Base-by-base conservation (phyloP, 2,113 vertebrate species). In the Scytalopus superciliaris region DNA sequence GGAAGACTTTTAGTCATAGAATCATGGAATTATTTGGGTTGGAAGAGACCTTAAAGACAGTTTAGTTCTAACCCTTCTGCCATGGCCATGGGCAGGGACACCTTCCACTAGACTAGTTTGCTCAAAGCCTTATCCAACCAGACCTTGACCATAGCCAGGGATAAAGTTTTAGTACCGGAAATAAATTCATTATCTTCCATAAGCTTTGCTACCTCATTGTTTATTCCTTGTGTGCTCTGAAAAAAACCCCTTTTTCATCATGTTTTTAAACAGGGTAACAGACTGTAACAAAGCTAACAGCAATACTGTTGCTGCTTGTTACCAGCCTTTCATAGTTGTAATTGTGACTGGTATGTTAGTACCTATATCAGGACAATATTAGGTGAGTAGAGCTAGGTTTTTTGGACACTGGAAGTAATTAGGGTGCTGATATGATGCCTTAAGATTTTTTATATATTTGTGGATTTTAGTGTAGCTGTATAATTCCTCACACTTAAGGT, bases 71-170 rank as follows among this genome's bases (percentile, higher is more conserved):
- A 5, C 31, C 3, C 2, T 31, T 3, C 12, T 72, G 63, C 24
- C 40, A 8, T 21, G 16, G 35, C 16, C 19, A 47, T 19, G 0
- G 0, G n/a, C n/a, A n/a, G n/a, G n/a, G n/a, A n/a, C n/a, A n/a
- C n/a, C n/a, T n/a, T n/a, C n/a, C n/a, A n/a, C n/a, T n/a, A n/a
- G n/a, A n/a, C n/a, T n/a, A n/a, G n/a, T n/a, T n/a, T n/a, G n/a
- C n/a, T n/a, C n/a, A n/a, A n/a, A 37, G 27, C 27, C 59, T 27
- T 27, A 44, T 57, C 19, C 52, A 50, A 44, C 44, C 56, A 44
- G 9, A 27, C 31, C 42, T 66, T 50, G 14, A 33, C 35, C 12
- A 19, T 30, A 50, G 50, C 14, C 37, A 50, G 49, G 23, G 27
- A 16, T 44, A 44, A 57, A 57, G 5, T 74, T 81, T 81, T 52